Evolutionary conservation across 2,888 invertebrate genomes (phyloP), one percentile per base, ranked within the genome.

Genomic region (Drosophila gaucha): DNA sequence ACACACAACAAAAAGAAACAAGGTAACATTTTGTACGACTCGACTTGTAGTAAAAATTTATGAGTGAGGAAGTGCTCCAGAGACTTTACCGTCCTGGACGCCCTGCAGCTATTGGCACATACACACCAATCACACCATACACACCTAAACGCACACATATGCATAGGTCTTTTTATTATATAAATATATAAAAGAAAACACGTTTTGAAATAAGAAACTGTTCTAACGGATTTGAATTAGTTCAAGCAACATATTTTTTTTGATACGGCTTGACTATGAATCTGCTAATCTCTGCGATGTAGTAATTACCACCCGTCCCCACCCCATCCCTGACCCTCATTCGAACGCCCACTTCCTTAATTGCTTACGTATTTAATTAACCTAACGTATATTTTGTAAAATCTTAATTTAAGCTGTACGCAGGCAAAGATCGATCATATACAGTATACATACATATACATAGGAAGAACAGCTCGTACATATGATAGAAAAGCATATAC

Each of bases 1-100:
- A 18, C 33, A 49, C 12, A 16, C 36, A 44, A 47, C 20, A 56
- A 28, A 52, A 51, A 10, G 26, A 12, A 43, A 26, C 14, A 16
- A 43, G 10, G 43, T n/a, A 18, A 50, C 39, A 64, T 60, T 59
- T 63, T 46, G 39, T 64, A 56, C 58, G 62, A 60, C 44, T 72
- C 60, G 66, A 60, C 47, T 72, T 62, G 60, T 63, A 75, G 65
- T 66, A 57, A 52, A 82, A 86, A 82, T 60, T 75, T 51, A 72
- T 80, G 62, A 85, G 67, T 85, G 60, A 67, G 60, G 47, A 60
- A 60, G 47, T 51, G 55, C 16, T 51, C 18, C 18, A 39, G 33
- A 35, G 31, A 63, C 41, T 30, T 30, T 30, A 26, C 30, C 30
- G 57, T 64, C 28, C 31, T 39, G 26, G 5, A 16, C 35, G 24